Conservation (phyloP, 2,797 vertebrate species). For the Dromococcyx pavoninus region DNA sequence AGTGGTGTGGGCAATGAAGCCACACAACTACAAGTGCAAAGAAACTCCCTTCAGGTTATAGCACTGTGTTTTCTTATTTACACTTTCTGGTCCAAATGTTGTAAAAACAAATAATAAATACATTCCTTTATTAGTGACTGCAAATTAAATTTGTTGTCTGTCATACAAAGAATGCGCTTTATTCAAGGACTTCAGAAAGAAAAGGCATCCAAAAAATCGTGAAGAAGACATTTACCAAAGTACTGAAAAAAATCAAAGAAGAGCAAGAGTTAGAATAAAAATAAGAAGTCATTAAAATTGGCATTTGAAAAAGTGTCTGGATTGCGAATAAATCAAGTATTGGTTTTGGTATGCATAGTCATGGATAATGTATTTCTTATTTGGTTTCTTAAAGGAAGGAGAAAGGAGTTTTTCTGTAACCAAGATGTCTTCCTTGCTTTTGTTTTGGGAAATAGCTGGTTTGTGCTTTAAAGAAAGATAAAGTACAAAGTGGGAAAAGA, state of each 20-base stretch:
- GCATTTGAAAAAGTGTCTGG: not conserved
- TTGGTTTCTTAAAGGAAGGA: not conserved
- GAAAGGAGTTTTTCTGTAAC: not conserved
- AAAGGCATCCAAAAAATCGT: not conserved
- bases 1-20: not conserved
- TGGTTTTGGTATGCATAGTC: not conserved
- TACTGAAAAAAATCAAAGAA: not conserved
- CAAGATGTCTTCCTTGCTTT: not conserved
- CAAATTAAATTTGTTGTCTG: not conserved
- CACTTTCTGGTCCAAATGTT: not conserved
- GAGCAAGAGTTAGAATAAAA: not conserved
- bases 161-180: not conserved
- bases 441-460: not conserved
- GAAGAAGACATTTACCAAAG: not conserved
- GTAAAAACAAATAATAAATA: not conserved
- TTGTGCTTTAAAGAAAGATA: not conserved
- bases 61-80: not conserved
- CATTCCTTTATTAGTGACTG: not conserved
- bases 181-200: not conserved
- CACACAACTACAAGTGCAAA: not conserved
- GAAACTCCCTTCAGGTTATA: not conserved
- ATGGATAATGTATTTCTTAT: not conserved
- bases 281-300: not conserved
- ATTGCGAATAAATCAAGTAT: not conserved
- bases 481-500: not conserved